Base-by-base conservation (phyloP, 2,888 invertebrate genomes). In the Hofmannophila pseudospretella region DNA sequence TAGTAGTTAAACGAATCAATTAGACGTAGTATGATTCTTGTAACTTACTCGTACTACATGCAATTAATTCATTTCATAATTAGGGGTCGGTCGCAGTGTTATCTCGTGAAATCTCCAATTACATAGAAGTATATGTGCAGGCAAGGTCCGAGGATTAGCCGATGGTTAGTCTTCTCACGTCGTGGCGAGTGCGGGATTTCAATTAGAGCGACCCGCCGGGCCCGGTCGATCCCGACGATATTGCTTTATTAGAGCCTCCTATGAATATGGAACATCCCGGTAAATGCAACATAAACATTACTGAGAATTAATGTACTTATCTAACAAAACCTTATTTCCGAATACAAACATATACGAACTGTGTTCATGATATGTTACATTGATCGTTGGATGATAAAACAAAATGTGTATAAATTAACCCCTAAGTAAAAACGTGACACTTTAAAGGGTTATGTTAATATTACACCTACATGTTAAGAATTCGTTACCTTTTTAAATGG, bases 31-130 rank as follows among this genome's bases (percentile, higher is more conserved):
- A n/a, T n/a, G n/a, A n/a, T n/a, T n/a, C n/a, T n/a, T n/a, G n/a
- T n/a, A n/a, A n/a, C n/a, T n/a, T n/a, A n/a, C n/a, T n/a, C n/a
- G n/a, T n/a, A n/a, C n/a, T n/a, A n/a, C n/a, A n/a, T n/a, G n/a
- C n/a, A n/a, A n/a, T n/a, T n/a, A n/a, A n/a, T n/a, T n/a, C n/a
- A n/a, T n/a, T n/a, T n/a, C n/a, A n/a, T n/a, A n/a, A n/a, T n/a
- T n/a, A n/a, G n/a, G n/a, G n/a, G n/a, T n/a, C n/a, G 71, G 71
- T 65, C 64, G 68, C 69, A 68, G 80, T 77, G 81, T 71, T 84
- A 85, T 84, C 82, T 81, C 71, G 84, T 70, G 74, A 82, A 81
- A 85, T 80, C 80, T 81, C 75, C 73, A 79, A 82, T 82, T 79
- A 79, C 67, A 66, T 58, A 62, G 56, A 58, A 23, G 23, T 56